Conservation (phyloP, 2,797 vertebrate genomes). For the Takifugu ocellatus region DNA sequence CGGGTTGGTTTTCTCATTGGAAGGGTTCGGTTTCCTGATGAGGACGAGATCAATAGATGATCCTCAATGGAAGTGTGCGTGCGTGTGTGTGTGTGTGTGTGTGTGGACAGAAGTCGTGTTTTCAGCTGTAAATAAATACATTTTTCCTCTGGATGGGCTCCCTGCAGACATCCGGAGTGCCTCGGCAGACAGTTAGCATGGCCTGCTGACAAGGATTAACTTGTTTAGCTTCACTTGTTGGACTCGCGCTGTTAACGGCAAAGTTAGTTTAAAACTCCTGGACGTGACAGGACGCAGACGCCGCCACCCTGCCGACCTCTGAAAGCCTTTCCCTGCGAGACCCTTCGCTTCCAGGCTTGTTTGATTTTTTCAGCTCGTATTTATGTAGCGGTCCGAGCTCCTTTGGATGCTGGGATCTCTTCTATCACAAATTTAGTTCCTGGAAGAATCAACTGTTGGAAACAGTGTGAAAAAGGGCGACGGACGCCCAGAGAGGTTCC, state of each 20-base stretch:
- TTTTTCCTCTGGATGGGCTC: not conserved
- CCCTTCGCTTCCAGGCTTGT: no score
- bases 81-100: not conserved
- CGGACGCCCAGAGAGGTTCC: no score
- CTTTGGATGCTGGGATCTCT: no score
- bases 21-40: conserved; percentile 81
- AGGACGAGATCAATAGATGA: not conserved
- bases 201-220: conserved; percentile 5
- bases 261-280: conserved; percentile 8
- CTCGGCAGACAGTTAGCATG: conserved; percentile 5
- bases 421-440: no score
- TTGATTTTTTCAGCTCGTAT: no score
- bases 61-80: not conserved
- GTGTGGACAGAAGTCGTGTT: not conserved
- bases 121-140: not conserved
- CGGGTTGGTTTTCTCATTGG: conserved; percentile 90
- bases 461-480: no score
- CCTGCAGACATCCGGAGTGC: conserved; percentile 4
- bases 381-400: no score
- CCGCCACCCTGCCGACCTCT: conserved; percentile 1
- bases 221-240: conserved; percentile 12
- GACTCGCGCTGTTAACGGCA: conserved; percentile 1
- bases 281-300: conserved; percentile 4
- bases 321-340: not conserved
- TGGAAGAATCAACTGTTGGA: no score